These are phyloP conservation scores for Bradypus variegatus DNA, from an alignment of 2,797 vertebrate genomes.

Conservation along the genomic window DNA sequence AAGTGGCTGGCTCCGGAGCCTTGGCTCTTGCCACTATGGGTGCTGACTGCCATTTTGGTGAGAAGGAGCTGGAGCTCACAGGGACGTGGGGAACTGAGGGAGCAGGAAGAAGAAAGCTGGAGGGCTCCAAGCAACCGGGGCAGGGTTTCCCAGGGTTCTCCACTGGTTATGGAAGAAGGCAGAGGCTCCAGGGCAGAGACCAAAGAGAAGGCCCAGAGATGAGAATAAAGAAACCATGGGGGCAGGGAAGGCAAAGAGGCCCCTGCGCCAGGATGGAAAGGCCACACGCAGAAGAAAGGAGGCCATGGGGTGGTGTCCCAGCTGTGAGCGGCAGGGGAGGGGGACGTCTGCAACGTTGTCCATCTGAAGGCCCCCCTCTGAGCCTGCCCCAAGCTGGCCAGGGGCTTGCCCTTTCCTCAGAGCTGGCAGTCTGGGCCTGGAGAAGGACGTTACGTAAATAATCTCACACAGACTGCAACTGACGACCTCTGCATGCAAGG, in stretches of 20 bases:
- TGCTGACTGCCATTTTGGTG: rapidly evolving
- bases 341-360: neutral
- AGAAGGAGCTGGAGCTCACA: neutral
- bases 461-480: rapidly evolving
- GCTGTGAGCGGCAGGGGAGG: neutral
- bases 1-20: neutral
- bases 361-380: neutral
- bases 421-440: neutral
- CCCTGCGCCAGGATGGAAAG: neutral
- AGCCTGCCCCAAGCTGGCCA: neutral
- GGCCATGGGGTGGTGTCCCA: rapidly evolving
- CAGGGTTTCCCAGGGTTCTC: neutral
- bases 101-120: no score
- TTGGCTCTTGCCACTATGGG: neutral
- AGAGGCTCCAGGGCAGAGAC: neutral
- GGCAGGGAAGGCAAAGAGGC: neutral
- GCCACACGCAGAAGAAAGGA: neutral
- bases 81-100: neutral
- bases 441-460: neutral
- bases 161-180: neutral
- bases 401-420: neutral
- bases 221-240: neutral
- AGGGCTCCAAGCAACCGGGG: neutral
- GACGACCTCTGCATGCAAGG: rapidly evolving
- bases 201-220: neutral